These are phyloP conservation scores for Augochlora pura DNA, from an alignment of 1,140 invertebrate species.

Conservation along the genomic window DNA sequence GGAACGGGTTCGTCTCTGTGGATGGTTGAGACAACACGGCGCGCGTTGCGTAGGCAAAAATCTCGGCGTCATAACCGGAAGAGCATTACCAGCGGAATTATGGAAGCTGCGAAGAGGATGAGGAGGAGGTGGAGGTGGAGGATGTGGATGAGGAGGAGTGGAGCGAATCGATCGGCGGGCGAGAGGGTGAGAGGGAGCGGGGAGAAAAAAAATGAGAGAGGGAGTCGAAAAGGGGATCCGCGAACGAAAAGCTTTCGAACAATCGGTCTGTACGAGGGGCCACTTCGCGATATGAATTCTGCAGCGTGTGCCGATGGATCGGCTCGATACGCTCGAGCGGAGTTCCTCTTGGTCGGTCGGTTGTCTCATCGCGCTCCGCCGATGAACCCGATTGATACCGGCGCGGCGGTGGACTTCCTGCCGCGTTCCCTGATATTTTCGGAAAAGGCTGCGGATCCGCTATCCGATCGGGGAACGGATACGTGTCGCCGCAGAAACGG, in stretches of 20 bases:
- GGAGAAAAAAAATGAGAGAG: neutral
- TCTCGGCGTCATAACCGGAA: neutral
- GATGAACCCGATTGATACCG: conserved; percentile 66
- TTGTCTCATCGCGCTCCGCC: conserved; percentile 49
- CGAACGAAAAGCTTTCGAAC: conserved; percentile 28
- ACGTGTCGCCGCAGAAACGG: conserved; percentile 21
- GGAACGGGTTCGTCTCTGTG: no score
- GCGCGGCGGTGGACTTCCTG: neutral
- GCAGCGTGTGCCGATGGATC: conserved; percentile 62
- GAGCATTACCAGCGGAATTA: neutral
- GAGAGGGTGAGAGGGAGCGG: no score
- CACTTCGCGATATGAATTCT: conserved; percentile 66
- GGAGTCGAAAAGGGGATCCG: neutral
- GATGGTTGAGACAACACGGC: no score
- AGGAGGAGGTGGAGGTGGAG: no score
- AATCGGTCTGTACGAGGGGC: conserved; percentile 35
- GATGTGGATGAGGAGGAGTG: no score
- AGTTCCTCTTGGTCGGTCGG: conserved; percentile 29
- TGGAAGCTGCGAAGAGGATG: neutral
- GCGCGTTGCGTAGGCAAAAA: no score
- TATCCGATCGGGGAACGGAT: conserved; percentile 28
- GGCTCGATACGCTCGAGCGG: conserved; percentile 47
- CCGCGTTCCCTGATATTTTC: conserved; percentile 45
- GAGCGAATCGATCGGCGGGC: neutral
- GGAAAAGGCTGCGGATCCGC: conserved; percentile 6